Conservation (phyloP, 2,888 invertebrate genomes). For the Coremacera marginata region DNA sequence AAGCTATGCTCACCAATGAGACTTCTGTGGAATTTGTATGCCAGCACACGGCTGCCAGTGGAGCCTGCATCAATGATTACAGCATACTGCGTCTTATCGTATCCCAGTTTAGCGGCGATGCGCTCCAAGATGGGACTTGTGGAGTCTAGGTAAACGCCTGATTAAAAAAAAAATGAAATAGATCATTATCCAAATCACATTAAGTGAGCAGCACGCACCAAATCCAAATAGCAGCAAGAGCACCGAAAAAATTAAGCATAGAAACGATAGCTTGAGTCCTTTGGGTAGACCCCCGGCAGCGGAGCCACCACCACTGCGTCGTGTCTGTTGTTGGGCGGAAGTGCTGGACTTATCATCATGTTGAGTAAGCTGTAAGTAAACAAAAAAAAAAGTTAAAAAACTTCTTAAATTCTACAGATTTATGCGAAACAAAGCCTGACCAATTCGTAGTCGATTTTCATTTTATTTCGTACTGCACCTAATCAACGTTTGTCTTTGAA, state of each 20-base stretch:
- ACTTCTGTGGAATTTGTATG: constrained; percentile 86
- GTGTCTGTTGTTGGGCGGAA: constrained; percentile 38
- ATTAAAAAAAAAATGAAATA: constrained; percentile 1
- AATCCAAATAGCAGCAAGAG: constrained; percentile 64
- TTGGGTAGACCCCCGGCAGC: constrained; percentile 55
- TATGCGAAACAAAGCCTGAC: constrained; percentile 36
- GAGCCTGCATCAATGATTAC: constrained; percentile 95
- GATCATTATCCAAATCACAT: not conserved
- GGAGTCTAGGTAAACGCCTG: constrained; percentile 66
- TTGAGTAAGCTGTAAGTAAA: constrained; percentile 48
- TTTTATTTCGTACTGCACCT: constrained; percentile 19
- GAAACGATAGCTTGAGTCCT: constrained; percentile 66
- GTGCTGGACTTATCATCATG: constrained; percentile 57
- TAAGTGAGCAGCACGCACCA: constrained; percentile 58
- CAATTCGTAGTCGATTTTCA: constrained; percentile 51
- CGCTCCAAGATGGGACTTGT: constrained; percentile 74
- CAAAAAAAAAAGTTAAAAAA: constrained; percentile 3
- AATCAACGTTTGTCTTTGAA: too few species aligned
- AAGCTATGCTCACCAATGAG: constrained; percentile 72
- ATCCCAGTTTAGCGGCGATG: constrained; percentile 80
- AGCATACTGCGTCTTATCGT: constrained; percentile 80
- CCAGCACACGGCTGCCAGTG: constrained; percentile 88
- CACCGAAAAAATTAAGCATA: constrained; percentile 65
- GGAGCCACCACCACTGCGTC: constrained; percentile 47
- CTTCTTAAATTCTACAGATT: constrained; percentile 17